These are phyloP conservation scores for Heterochromis multidens DNA, from an alignment of 2,113 vertebrate genomes.

Conservation along the genomic window DNA sequence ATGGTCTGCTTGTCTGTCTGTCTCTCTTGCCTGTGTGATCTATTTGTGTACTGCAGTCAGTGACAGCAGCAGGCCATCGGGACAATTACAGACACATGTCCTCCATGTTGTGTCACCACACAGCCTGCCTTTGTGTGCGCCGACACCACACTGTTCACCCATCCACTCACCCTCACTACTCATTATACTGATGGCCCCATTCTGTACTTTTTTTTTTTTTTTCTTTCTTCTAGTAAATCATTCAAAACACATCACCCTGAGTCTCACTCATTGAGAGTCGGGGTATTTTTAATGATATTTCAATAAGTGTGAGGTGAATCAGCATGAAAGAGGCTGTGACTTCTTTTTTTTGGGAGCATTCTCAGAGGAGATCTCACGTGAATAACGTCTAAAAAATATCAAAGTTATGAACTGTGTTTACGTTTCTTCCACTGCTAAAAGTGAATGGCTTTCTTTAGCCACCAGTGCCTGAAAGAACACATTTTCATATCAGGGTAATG, in stretches of 20 bases:
- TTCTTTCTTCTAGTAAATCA: neutral
- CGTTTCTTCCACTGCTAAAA: neutral
- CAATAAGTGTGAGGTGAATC: neutral
- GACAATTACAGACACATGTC: neutral
- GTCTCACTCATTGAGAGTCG: neutral
- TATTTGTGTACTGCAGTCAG: neutral
- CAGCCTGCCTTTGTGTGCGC: neutral
- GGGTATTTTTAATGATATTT: neutral
- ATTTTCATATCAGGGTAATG: neutral
- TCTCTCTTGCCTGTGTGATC: neutral
- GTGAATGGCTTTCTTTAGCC: neutral
- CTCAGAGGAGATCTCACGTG: neutral
- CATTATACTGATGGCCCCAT: neutral
- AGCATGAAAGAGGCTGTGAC: neutral
- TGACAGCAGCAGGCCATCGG: neutral
- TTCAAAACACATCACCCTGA: neutral
- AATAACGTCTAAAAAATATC: conserved; percentile 4
- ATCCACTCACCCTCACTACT: neutral
- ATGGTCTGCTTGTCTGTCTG: neutral
- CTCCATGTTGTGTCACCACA: neutral
- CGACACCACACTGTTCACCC: neutral
- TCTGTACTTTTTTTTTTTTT: neutral
- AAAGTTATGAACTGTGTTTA: neutral
- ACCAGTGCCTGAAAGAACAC: neutral
- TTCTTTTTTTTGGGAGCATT: neutral